phyloP scores from a whole-genome alignment of 2,888 invertebrate species.

The Drosophila hamatofila region DNA sequence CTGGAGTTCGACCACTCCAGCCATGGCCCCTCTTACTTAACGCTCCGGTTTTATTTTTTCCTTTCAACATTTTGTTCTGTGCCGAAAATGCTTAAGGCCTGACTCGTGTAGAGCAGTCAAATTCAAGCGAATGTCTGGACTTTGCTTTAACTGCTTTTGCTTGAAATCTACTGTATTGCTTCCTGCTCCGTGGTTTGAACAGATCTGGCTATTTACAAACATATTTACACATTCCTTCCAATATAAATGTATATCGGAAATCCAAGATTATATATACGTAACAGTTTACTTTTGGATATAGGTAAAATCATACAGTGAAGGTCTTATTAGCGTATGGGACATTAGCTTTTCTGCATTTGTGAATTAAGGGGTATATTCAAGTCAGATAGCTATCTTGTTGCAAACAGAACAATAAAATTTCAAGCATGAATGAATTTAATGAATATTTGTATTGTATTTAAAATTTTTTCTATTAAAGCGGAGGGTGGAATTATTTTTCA shows the following conservation, averaged over 20 bases:
- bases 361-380: not conserved
- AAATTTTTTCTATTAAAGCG: not conserved
- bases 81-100: conserved; percentile 1
- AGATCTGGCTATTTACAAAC: not conserved
- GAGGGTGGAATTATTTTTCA: conserved; percentile 1
- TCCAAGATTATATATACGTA: not conserved
- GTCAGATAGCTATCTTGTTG: not conserved
- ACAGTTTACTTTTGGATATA: not conserved
- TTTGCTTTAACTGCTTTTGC: not conserved
- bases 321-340: not conserved
- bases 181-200: not conserved
- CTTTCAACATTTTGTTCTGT: not conserved
- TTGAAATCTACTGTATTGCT: not conserved
- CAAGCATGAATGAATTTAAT: conserved; percentile 4
- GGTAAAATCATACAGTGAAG: too few relatives aligned
- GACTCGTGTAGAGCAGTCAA: not conserved
- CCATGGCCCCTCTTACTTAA: not conserved
- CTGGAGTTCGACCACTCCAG: conserved; percentile 1
- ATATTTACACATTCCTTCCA: not conserved
- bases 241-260: too few relatives aligned
- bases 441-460: conserved; percentile 7
- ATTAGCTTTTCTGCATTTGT: not conserved
- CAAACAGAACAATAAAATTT: not conserved
- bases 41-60: not conserved
- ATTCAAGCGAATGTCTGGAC: not conserved